Percentiles rank a stretch among this genome's conserved stretches.
Evolutionary conservation across 2,113 vertebrate species (phyloP).

Genomic region (Gallinago jamesoni): DNA sequence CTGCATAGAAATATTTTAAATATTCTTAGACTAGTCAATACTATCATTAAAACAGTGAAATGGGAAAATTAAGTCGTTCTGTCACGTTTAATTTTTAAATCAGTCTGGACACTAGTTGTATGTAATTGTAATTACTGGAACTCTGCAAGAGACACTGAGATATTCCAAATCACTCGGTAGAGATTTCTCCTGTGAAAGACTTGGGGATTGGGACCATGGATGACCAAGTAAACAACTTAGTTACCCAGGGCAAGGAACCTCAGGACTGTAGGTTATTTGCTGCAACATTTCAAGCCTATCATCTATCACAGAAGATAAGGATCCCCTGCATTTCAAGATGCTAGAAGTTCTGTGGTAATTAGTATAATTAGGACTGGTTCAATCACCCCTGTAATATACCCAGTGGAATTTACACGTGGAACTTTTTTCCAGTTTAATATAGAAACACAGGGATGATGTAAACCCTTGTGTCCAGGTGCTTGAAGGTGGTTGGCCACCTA

Average conservation of each 20-base stretch:
- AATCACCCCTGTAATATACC: neutral
- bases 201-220: too few species aligned
- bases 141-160: neutral
- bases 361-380: neutral
- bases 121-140: neutral
- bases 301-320: neutral
- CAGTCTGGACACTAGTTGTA: neutral
- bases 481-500: neutral
- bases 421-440: neutral
- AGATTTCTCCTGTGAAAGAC: neutral
- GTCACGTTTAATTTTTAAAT: neutral
- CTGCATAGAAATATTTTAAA: slow-evolving; percentile 44
- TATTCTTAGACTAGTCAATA: neutral
- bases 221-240: neutral
- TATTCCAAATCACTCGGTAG: neutral
- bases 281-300: neutral
- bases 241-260: neutral
- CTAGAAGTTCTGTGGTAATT: neutral
- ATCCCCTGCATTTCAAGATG: neutral
- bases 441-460: neutral
- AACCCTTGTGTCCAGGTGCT: neutral
- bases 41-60: neutral
- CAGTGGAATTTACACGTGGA: neutral
- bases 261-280: neutral
- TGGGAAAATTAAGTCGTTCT: neutral